These are phyloP conservation scores for Lucilia cuprina DNA, from an alignment of 1,140 invertebrate genomes.

Conservation along the genomic window DNA sequence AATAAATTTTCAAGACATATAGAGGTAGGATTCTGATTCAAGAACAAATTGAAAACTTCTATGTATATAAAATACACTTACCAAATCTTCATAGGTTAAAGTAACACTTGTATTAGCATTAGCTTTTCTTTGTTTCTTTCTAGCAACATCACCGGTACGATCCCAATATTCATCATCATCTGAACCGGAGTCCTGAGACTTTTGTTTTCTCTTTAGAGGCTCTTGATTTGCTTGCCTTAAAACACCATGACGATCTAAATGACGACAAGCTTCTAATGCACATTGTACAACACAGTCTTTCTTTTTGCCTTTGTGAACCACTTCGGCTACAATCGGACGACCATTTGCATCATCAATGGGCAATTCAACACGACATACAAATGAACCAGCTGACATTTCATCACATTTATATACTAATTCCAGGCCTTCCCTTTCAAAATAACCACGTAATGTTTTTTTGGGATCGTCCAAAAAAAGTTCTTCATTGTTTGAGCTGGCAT, in stretches of 20 bases:
- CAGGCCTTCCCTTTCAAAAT: constrained; percentile 93
- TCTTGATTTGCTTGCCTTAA: constrained; percentile 77
- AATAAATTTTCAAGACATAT: not conserved
- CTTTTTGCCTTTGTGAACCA: constrained; percentile 88
- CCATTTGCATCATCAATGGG: constrained; percentile 83
- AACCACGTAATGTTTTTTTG: constrained; percentile 91
- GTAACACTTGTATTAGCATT: constrained; percentile 67
- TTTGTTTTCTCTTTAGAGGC: constrained; percentile 71
- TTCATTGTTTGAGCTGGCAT: constrained; percentile 80
- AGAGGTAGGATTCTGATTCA: no score
- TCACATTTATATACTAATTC: constrained; percentile 84
- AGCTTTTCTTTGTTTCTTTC: constrained; percentile 77
- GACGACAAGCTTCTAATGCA: constrained; percentile 91
- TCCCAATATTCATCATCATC: constrained; percentile 97
- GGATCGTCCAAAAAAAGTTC: constrained; percentile 92
- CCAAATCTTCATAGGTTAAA: constrained; percentile 82
- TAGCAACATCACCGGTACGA: constrained; percentile 90
- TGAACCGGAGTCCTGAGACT: constrained; percentile 79
- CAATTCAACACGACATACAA: constrained; percentile 71
- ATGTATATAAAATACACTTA: constrained; percentile 59
- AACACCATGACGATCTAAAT: constrained; percentile 84
- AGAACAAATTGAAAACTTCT: not conserved
- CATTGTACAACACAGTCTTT: constrained; percentile 93
- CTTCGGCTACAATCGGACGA: constrained; percentile 79
- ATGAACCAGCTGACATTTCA: constrained; percentile 82